Evolutionary conservation across 2,113 vertebrate species (phyloP).

Genomic region (Urocitellus parryii): DNA sequence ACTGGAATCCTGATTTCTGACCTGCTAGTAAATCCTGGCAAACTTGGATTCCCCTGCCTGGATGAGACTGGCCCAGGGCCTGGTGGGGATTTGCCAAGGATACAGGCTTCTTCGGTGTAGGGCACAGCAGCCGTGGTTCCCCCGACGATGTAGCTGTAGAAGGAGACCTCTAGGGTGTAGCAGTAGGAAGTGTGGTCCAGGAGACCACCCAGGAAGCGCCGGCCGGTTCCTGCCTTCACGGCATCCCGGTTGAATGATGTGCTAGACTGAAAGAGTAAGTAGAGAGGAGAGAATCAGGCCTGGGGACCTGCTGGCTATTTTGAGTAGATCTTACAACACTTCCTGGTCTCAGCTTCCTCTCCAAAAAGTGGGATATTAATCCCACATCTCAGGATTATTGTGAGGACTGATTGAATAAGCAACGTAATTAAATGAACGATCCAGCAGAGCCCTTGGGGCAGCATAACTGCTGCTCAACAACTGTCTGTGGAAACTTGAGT

Average conservation of each 20-base stretch:
- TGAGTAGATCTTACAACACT: neutral
- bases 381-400: neutral
- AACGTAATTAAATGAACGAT: neutral
- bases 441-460: neutral
- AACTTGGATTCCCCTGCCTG: neutral
- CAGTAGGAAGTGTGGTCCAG: constrained; percentile 97
- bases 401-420: neutral
- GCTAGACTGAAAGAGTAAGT: constrained; percentile 90
- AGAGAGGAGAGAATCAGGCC: neutral
- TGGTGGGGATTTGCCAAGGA: constrained; percentile 88
- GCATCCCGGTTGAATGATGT: constrained; percentile 97
- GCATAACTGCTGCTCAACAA: neutral
- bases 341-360: neutral
- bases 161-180: constrained; percentile 99
- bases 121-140: constrained; percentile 91
- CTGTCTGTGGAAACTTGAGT: neutral
- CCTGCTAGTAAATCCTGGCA: neutral
- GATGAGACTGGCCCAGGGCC: neutral
- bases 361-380: neutral
- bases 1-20: neutral
- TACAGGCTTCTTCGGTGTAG: constrained; percentile 98
- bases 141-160: constrained; percentile 95
- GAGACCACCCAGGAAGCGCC: constrained; percentile 96
- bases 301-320: neutral
- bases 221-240: constrained; percentile 97